Conservation (phyloP, 2,797 vertebrate species). For the Arremon aurantiirostris region DNA sequence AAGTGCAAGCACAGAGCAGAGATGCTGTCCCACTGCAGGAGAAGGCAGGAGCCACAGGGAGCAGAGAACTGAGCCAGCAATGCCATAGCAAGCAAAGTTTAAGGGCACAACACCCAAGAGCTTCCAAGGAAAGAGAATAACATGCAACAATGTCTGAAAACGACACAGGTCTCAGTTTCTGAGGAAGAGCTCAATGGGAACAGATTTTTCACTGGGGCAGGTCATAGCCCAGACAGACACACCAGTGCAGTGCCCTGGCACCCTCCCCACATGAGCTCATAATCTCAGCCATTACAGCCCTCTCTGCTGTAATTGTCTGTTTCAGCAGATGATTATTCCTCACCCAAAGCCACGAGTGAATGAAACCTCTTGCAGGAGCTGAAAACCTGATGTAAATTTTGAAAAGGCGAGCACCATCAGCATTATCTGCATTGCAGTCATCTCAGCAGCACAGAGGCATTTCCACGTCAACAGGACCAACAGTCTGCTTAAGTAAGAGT, state of each 20-base stretch:
- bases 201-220: neutral
- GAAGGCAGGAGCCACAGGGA: neutral
- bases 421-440: conserved; percentile 57
- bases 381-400: conserved; percentile 3
- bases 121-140: neutral
- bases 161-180: neutral
- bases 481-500: neutral
- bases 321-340: neutral
- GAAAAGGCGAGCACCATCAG: neutral
- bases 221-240: accelerated
- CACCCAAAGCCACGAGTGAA: neutral
- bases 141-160: accelerated
- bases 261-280: neutral
- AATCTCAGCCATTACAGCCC: neutral
- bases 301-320: neutral
- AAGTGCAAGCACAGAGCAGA: neutral
- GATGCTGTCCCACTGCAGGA: neutral
- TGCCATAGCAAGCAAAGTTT: neutral
- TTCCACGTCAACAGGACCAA: neutral
- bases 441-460: conserved; percentile 14
- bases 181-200: neutral
- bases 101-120: neutral
- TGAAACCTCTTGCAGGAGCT: neutral
- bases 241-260: neutral
- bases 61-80: neutral